These are phyloP conservation scores for Trididemnum nubilum DNA, from an alignment of 23 tunicate species.

Conservation along the genomic window DNA sequence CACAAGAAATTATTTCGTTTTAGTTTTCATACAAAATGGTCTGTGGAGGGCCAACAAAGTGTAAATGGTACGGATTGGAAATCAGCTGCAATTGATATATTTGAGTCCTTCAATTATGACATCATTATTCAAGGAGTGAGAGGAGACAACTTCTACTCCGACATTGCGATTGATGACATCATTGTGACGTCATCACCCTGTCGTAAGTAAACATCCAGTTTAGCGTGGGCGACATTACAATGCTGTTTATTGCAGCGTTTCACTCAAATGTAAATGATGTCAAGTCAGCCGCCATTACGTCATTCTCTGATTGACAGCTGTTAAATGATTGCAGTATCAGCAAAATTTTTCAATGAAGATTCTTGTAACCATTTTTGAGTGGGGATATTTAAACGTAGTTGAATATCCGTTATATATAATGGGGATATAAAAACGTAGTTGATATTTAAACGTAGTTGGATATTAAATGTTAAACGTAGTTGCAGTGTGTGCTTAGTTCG, in stretches of 20 bases:
- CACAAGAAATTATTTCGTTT: too few relatives aligned
- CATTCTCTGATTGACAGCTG: neutral
- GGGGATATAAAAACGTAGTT: too few relatives aligned
- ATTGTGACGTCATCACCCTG: constrained; percentile 31
- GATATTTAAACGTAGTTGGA: too few relatives aligned
- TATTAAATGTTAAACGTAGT: too few relatives aligned
- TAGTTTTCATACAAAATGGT: constrained; percentile 29
- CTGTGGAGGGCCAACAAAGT: constrained; percentile 57
- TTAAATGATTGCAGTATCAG: too few relatives aligned
- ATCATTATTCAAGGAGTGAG: constrained; percentile 48
- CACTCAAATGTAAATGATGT: neutral
- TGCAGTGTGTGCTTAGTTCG: too few relatives aligned
- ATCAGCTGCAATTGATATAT: constrained; percentile 52
- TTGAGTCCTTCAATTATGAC: constrained; percentile 45
- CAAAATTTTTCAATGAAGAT: too few relatives aligned
- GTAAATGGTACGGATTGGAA: constrained; percentile 76
- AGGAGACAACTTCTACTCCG: constrained; percentile 75
- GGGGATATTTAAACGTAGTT: too few relatives aligned
- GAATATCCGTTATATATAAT: too few relatives aligned
- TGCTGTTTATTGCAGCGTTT: neutral
- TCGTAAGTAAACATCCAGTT: constrained; percentile 47
- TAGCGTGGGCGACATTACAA: too few relatives aligned
- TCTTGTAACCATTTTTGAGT: too few relatives aligned
- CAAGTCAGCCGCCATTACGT: neutral
- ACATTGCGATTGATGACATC: constrained; percentile 88